phyloP scores from a whole-genome alignment of 2,888 invertebrate genomes.

The Tiliacea aurago region DNA sequence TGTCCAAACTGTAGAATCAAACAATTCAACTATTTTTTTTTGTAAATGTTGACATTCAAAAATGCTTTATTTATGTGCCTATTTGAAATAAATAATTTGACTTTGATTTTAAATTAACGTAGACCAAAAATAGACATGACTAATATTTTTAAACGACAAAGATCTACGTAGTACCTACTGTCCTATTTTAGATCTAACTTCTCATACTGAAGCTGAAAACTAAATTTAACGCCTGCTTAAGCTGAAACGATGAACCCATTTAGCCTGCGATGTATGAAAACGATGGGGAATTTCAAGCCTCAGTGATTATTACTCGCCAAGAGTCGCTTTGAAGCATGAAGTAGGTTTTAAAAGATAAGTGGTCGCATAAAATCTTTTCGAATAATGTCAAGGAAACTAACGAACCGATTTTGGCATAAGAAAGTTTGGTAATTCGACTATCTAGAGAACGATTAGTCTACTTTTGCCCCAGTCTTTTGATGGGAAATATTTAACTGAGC shows the following conservation, averaged over 20 bases:
- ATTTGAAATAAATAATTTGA: no score
- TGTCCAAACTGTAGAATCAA: neutral
- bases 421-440: neutral
- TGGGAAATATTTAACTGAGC: no score
- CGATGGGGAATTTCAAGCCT: conserved; percentile 37
- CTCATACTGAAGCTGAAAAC: conserved; percentile 16
- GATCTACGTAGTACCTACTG: neutral
- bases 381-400: neutral
- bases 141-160: conserved; percentile 1
- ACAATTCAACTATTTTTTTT: neutral
- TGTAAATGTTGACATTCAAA: no score
- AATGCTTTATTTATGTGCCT: no score
- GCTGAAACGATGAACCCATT: conserved; percentile 26
- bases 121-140: neutral
- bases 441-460: neutral
- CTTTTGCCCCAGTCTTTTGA: neutral
- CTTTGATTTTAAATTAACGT: no score
- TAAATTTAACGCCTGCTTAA: conserved; percentile 31
- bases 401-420: neutral
- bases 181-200: conserved; percentile 20
- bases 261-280: conserved; percentile 40
- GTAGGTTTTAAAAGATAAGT: conserved; percentile 31
- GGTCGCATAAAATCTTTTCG: conserved; percentile 23
- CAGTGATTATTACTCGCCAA: conserved; percentile 38
- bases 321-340: conserved; percentile 26